Percentiles rank a stretch among this genome's conserved stretches.
Conservation (phyloP, 2,888 invertebrate species). For the Plebejus argus region DNA sequence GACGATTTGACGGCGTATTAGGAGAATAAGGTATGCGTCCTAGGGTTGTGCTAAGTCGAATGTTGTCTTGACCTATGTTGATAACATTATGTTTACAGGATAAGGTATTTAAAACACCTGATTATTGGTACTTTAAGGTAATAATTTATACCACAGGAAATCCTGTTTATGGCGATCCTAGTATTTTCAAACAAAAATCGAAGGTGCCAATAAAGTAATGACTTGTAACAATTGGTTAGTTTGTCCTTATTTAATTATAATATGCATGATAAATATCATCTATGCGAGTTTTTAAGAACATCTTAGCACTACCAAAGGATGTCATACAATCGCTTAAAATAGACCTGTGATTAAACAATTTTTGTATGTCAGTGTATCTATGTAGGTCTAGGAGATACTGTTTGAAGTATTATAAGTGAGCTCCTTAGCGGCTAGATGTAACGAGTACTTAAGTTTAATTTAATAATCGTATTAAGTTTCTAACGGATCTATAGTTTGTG, state of each 20-base stretch:
- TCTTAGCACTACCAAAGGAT: conserved; percentile 17
- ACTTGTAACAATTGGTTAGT: too few relatives aligned
- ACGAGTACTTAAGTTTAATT: conserved; percentile 25
- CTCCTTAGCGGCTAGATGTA: conserved; percentile 20
- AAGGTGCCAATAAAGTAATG: too few relatives aligned
- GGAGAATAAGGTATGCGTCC: conserved; percentile 1
- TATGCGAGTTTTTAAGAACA: not conserved
- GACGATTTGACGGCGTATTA: not conserved
- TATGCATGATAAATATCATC: too few relatives aligned
- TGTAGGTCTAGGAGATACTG: not conserved
- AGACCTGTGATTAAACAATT: conserved; percentile 17
- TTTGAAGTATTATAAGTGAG: not conserved
- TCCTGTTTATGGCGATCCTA: too few relatives aligned
- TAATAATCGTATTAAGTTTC: conserved; percentile 22
- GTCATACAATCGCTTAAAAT: not conserved
- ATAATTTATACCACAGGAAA: too few relatives aligned
- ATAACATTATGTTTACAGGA: not conserved
- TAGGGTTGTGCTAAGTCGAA: conserved; percentile 30
- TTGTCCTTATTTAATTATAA: too few relatives aligned
- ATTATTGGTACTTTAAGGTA: too few relatives aligned
- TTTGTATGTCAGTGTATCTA: not conserved
- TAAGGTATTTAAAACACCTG: too few relatives aligned
- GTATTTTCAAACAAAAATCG: too few relatives aligned
- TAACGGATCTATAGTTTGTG: not conserved
- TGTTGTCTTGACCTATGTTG: not conserved